Conservation (phyloP, 2,113 vertebrate genomes). For the Phylloscopus trochiloides region DNA sequence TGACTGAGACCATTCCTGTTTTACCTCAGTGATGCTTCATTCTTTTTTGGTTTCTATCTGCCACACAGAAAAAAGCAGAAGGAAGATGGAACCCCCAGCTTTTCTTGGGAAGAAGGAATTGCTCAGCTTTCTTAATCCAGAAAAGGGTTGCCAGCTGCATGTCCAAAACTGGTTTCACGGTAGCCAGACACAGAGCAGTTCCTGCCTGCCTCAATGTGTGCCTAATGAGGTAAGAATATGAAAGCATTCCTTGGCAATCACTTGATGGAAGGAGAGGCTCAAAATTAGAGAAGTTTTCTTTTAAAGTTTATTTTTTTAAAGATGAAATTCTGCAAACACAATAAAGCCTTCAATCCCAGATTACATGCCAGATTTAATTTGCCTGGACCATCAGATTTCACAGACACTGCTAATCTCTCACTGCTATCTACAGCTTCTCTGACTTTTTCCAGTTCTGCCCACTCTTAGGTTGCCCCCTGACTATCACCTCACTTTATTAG, state of each 20-base stretch:
- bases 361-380: neutral
- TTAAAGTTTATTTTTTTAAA: neutral
- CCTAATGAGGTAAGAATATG: neutral
- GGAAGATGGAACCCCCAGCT: neutral
- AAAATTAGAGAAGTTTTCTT: neutral
- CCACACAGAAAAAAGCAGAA: neutral
- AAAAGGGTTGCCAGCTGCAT: neutral
- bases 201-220: fast-evolving
- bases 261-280: slow-evolving; percentile 9
- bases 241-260: slow-evolving; percentile 28
- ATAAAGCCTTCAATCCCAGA: neutral
- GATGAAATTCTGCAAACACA: neutral
- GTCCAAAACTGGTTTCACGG: neutral
- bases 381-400: neutral
- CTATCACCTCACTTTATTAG: neutral
- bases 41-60: neutral
- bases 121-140: neutral
- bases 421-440: neutral
- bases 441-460: neutral
- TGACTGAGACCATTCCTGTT: neutral
- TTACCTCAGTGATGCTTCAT: neutral
- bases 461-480: neutral
- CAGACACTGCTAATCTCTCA: neutral
- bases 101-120: neutral
- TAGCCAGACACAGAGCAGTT: neutral